Conservation (phyloP, 2,797 vertebrate genomes). For the Parauchenoglanis punctatus region DNA sequence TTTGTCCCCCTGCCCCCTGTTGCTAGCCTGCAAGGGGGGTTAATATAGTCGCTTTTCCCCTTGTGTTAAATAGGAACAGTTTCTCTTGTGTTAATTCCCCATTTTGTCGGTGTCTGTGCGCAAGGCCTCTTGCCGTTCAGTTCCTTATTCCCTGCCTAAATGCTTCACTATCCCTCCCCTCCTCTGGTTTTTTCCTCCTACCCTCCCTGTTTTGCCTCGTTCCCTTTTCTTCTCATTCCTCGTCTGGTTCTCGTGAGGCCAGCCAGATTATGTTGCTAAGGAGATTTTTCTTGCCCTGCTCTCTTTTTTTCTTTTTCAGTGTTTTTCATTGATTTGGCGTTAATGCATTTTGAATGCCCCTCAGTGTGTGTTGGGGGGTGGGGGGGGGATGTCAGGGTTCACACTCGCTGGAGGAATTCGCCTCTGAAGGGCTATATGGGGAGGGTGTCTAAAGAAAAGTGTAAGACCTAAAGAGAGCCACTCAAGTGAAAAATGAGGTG, state of each 20-base stretch:
- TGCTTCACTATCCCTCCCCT: slow-evolving; percentile 68
- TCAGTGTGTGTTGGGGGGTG: slow-evolving; percentile 88
- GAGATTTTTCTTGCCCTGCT: slow-evolving; percentile 80
- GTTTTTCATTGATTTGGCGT: slow-evolving; percentile 98
- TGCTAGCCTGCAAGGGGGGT: slow-evolving; percentile 69
- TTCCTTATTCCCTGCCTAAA: slow-evolving; percentile 85
- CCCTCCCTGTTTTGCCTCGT: slow-evolving; percentile 83
- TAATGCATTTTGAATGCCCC: slow-evolving; percentile 99
- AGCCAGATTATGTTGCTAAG: slow-evolving; percentile 99
- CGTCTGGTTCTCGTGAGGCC: slow-evolving; percentile 74
- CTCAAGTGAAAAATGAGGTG: slow-evolving; percentile 99
- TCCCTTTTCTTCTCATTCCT: slow-evolving; percentile 79
- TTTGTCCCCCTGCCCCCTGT: slow-evolving; percentile 40
- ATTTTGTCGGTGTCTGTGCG: slow-evolving; percentile 91
- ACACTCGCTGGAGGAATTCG: slow-evolving; percentile 92
- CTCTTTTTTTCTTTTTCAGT: slow-evolving; percentile 84
- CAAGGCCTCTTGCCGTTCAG: slow-evolving; percentile 84
- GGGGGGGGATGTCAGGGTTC: slow-evolving; percentile 86
- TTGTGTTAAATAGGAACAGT: slow-evolving; percentile 95
- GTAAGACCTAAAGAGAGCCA: slow-evolving; percentile 94
- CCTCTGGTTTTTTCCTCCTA: slow-evolving; percentile 69
- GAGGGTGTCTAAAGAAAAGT: slow-evolving; percentile 86
- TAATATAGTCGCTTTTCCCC: slow-evolving; percentile 93
- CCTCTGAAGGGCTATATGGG: slow-evolving; percentile 88
- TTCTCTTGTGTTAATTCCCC: slow-evolving; percentile 98